Evolutionary conservation across 2,113 vertebrate species (phyloP).

Genomic region (Colius striatus): DNA sequence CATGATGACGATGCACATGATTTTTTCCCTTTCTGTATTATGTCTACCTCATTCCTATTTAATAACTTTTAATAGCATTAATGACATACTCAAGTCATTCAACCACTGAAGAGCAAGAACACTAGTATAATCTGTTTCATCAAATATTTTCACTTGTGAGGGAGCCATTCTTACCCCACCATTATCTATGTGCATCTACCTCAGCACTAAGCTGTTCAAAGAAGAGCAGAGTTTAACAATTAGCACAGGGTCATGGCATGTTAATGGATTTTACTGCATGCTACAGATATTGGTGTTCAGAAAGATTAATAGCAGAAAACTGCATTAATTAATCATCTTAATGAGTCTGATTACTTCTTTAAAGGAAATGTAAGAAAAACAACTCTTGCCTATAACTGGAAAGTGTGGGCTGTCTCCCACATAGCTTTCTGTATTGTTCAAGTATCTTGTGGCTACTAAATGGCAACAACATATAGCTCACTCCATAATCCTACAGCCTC

Average conservation of each 20-base stretch:
- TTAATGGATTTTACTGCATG: conserved; percentile 22
- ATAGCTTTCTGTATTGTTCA: neutral
- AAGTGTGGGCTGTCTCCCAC: neutral
- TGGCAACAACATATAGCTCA: neutral
- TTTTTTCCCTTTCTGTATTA: neutral
- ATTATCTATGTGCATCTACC: neutral
- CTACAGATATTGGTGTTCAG: neutral
- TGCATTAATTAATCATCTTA: conserved; percentile 41
- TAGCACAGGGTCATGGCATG: neutral
- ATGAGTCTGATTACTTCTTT: conserved; percentile 11
- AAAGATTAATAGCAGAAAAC: conserved; percentile 40
- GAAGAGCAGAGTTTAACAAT: conserved; percentile 12
- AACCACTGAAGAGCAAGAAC: neutral
- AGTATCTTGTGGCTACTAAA: neutral
- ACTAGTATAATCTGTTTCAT: neutral
- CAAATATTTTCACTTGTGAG: neutral
- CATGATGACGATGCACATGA: rapidly evolving
- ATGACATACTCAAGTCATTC: neutral
- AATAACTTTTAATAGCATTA: neutral
- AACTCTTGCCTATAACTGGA: neutral
- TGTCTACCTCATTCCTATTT: neutral
- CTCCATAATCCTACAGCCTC: neutral
- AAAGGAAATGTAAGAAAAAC: neutral
- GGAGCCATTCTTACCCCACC: neutral
- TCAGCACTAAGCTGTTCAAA: neutral